Evolutionary conservation across 2,797 vertebrate species (phyloP).

Genomic region (Ambastaia sidthimunki): DNA sequence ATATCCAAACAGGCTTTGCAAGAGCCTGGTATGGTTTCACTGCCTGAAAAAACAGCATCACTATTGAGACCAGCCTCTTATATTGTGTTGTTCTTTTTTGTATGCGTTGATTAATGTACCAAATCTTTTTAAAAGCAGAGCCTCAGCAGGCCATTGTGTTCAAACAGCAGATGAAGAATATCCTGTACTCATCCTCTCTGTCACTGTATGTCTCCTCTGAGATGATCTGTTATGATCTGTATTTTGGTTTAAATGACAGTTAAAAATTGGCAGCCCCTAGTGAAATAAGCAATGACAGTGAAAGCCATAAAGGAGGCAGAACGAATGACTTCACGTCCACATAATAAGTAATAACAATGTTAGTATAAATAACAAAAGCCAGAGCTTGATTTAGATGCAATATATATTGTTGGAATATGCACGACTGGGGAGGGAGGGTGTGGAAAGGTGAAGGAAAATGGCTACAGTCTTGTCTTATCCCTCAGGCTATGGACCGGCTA

Average conservation of each 20-base stretch:
- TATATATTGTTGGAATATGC: constrained; percentile 98
- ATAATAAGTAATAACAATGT: constrained; percentile 99
- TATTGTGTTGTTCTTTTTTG: constrained; percentile 20
- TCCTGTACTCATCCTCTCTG: constrained; percentile 74
- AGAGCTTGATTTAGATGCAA: constrained; percentile 94
- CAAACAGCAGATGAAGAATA: constrained; percentile 85
- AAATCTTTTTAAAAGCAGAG: constrained; percentile 22
- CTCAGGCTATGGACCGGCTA: constrained; percentile 92
- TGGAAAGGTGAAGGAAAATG: constrained; percentile 73
- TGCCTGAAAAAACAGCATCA: background rate
- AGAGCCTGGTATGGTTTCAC: background rate
- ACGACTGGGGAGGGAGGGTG: constrained; percentile 86
- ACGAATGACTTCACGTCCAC: constrained; percentile 93
- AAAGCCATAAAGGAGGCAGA: constrained; percentile 89
- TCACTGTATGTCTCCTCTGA: constrained; percentile 81
- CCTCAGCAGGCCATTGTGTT: constrained; percentile 68
- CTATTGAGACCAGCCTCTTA: background rate
- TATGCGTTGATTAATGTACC: constrained; percentile 17
- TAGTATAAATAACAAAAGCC: constrained; percentile 95
- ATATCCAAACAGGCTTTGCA: background rate
- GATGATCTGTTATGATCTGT: constrained; percentile 80
- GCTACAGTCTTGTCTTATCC: constrained; percentile 93
- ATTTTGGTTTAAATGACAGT: constrained; percentile 94
- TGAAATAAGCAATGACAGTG: constrained; percentile 90
- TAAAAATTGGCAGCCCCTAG: constrained; percentile 90